Evolutionary conservation across 1,140 invertebrate species (phyloP).

Genomic region (Sarcophaga bullata): DNA sequence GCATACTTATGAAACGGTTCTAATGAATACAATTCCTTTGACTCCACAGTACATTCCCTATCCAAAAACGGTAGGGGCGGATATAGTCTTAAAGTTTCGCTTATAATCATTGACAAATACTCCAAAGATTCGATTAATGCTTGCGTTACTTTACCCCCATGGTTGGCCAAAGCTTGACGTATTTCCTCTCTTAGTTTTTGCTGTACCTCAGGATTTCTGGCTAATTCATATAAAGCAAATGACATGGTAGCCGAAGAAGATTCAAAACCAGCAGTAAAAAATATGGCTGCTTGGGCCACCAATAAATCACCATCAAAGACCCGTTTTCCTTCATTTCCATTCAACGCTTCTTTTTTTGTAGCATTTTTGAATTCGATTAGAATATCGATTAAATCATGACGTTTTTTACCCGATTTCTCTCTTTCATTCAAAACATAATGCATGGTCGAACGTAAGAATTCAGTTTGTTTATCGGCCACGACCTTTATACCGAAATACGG

Average conservation of each 20-base stretch:
- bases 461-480: conserved; percentile 49
- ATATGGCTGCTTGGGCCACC: conserved; percentile 72
- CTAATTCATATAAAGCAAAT: conserved; percentile 68
- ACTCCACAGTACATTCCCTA: conserved; percentile 61
- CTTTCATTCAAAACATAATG: conserved; percentile 64
- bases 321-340: conserved; percentile 44
- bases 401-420: conserved; percentile 50
- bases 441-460: conserved; percentile 62
- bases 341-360: conserved; percentile 43
- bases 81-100: conserved; percentile 71
- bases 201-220: conserved; percentile 66
- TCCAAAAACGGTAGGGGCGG: conserved; percentile 70
- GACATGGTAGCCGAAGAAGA: conserved; percentile 66
- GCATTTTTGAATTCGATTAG: conserved; percentile 57
- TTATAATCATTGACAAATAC: conserved; percentile 66
- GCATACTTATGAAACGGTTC: conserved; percentile 51
- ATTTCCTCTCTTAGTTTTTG: conserved; percentile 66
- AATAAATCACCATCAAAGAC: conserved; percentile 65
- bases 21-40: conserved; percentile 48
- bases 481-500: conserved; percentile 57
- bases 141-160: conserved; percentile 64
- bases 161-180: conserved; percentile 57
- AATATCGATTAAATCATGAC: conserved; percentile 67
- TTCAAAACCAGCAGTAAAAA: conserved; percentile 73
- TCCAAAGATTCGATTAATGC: conserved; percentile 64